A percentile compares a stretch with the other conserved stretches of the same genome.
Conservation (phyloP, 1,140 invertebrate genomes). For the Drosophila sproati region DNA sequence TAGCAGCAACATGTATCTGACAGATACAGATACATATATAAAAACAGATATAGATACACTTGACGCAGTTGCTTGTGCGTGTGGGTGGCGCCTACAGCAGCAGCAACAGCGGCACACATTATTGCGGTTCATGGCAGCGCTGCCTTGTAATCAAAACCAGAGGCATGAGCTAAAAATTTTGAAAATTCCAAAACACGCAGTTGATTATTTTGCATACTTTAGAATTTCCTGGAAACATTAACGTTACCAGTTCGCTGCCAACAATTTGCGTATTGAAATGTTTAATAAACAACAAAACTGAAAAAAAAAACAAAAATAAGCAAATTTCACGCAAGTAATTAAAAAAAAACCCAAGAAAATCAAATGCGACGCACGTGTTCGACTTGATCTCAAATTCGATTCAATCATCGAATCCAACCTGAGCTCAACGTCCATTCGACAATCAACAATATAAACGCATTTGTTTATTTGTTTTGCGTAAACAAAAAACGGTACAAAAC, state of each 20-base stretch:
- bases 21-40: slow-evolving; percentile 46
- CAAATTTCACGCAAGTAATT: slow-evolving; percentile 13
- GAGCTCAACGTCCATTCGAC: slow-evolving; percentile 27
- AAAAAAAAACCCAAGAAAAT: slow-evolving; percentile 21
- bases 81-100: slow-evolving; percentile 52
- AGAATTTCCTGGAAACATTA: slow-evolving; percentile 69
- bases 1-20: slow-evolving; percentile 32
- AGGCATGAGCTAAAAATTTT: slow-evolving; percentile 39
- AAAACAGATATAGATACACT: slow-evolving; percentile 44
- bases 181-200: slow-evolving; percentile 2
- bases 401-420: slow-evolving; percentile 43
- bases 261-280: slow-evolving; percentile 24
- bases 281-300: slow-evolving; percentile 58
- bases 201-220: slow-evolving; percentile 47
- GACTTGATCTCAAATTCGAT: slow-evolving; percentile 28
- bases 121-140: slow-evolving; percentile 42
- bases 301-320: slow-evolving; percentile 21
- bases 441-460: slow-evolving; percentile 30
- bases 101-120: neutral
- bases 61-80: slow-evolving; percentile 20
- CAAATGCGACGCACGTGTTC: slow-evolving; percentile 31
- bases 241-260: slow-evolving; percentile 40
- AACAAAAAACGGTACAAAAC: slow-evolving; percentile 3
- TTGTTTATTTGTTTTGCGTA: slow-evolving; percentile 37
- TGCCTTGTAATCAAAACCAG: slow-evolving; percentile 42